These are phyloP conservation scores for Emmelina monodactyla DNA, from an alignment of 2,888 invertebrate genomes.

Conservation along the genomic window DNA sequence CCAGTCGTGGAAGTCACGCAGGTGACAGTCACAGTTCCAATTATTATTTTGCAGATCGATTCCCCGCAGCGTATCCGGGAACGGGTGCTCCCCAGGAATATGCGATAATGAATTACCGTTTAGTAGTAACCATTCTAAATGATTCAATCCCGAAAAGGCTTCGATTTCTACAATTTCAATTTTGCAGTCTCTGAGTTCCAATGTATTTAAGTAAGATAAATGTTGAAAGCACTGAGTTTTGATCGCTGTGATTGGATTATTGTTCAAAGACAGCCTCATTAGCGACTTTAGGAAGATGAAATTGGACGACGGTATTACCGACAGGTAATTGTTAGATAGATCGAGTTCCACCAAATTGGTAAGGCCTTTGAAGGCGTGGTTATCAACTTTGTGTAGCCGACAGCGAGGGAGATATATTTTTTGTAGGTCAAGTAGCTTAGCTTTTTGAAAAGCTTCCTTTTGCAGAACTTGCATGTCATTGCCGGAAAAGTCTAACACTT, in stretches of 20 bases:
- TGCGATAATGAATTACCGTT: slow-evolving; percentile 82
- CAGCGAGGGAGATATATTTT: slow-evolving; percentile 84
- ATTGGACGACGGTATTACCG: slow-evolving; percentile 79
- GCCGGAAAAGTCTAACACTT: slow-evolving; percentile 85
- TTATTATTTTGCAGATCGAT: slow-evolving; percentile 86
- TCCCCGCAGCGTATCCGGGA: slow-evolving; percentile 80
- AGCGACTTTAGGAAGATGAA: slow-evolving; percentile 80
- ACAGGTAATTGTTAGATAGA: slow-evolving; percentile 81
- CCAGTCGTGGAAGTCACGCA: slow-evolving; percentile 81
- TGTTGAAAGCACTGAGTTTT: slow-evolving; percentile 77
- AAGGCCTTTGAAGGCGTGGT: slow-evolving; percentile 82
- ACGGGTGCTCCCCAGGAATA: slow-evolving; percentile 73
- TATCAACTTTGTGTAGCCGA: slow-evolving; percentile 78
- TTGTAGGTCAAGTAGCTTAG: slow-evolving; percentile 85
- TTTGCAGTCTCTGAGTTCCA: slow-evolving; percentile 84
- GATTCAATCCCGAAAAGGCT: slow-evolving; percentile 82
- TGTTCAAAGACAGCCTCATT: slow-evolving; percentile 82
- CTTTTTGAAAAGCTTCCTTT: slow-evolving; percentile 79
- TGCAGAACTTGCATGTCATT: slow-evolving; percentile 83
- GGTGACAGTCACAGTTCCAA: slow-evolving; percentile 88
- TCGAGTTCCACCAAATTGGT: slow-evolving; percentile 90
- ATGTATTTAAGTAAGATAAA: slow-evolving; percentile 76
- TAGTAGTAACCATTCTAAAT: slow-evolving; percentile 84
- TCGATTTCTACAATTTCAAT: slow-evolving; percentile 78
- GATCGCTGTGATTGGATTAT: slow-evolving; percentile 81